Evolutionary conservation across 92 coral and sea anemone genomes (phyloP).

Genomic region (Epizoanthus scotinus): DNA sequence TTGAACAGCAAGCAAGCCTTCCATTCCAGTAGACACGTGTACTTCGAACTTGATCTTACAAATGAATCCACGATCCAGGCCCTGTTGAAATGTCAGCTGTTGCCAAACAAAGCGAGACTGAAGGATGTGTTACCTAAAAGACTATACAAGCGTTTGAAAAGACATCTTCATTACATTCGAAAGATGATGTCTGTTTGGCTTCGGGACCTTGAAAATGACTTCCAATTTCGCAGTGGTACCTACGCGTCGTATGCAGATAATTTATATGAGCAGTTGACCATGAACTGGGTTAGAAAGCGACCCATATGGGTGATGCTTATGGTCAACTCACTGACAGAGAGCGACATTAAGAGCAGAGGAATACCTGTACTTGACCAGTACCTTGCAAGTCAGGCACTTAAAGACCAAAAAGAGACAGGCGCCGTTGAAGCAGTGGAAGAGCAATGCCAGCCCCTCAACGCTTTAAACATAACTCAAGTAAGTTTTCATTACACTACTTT

Average conservation of each 20-base stretch:
- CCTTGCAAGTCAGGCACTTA: constrained; percentile 70
- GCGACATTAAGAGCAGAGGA: constrained; percentile 86
- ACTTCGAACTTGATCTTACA: constrained; percentile 93
- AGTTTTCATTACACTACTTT: constrained; percentile 24
- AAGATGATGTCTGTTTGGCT: constrained; percentile 86
- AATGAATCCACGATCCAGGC: constrained; percentile 71
- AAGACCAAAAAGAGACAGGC: constrained; percentile 69
- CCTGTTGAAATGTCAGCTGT: constrained; percentile 86
- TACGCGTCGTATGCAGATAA: constrained; percentile 66
- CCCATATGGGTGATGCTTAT: constrained; percentile 98
- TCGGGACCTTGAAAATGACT: constrained; percentile 48
- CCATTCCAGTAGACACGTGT: constrained; percentile 77
- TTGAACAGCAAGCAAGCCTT: constrained; percentile 93
- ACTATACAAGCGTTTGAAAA: constrained; percentile 72
- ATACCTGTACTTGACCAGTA: constrained; percentile 91
- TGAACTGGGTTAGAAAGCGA: constrained; percentile 88
- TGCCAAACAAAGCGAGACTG: constrained; percentile 74
- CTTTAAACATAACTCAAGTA: constrained; percentile 83
- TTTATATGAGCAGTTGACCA: constrained; percentile 81
- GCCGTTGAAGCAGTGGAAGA: constrained; percentile 90
- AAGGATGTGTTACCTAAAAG: constrained; percentile 71
- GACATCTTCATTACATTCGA: constrained; percentile 80
- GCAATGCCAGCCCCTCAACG: constrained; percentile 87
- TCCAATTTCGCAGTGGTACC: constrained; percentile 44
- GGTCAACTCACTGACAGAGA: constrained; percentile 91